These are phyloP conservation scores for Gryllus longicercus DNA, from an alignment of 2,888 invertebrate genomes.

Conservation along the genomic window DNA sequence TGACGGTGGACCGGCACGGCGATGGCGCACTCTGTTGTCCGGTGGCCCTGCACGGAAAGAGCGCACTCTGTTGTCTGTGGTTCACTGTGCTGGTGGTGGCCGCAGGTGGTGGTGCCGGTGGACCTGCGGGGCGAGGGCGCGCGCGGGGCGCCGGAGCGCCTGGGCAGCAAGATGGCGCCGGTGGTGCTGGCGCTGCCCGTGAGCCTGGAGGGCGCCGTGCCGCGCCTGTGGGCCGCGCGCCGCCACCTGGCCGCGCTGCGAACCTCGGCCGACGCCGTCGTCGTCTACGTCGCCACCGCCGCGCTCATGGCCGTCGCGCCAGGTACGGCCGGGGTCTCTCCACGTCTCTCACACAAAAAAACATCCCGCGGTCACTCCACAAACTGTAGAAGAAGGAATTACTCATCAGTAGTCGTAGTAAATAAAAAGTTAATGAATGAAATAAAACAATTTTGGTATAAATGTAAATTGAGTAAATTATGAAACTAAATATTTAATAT, in stretches of 20 bases:
- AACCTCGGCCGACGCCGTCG: slow-evolving; percentile 51
- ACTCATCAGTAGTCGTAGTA: too few species aligned
- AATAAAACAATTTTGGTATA: too few species aligned
- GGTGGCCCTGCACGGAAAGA: too few species aligned
- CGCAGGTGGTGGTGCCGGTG: slow-evolving; percentile 46
- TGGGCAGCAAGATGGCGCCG: slow-evolving; percentile 46
- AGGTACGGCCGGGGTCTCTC: slow-evolving; percentile 26
- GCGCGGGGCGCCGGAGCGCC: slow-evolving; percentile 40
- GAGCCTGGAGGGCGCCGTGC: slow-evolving; percentile 56
- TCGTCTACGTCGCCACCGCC: slow-evolving; percentile 50
- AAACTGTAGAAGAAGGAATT: too few species aligned
- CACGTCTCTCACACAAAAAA: slow-evolving; percentile 21
- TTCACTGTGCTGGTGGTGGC: too few species aligned
- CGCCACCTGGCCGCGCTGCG: slow-evolving; percentile 50
- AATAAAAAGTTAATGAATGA: too few species aligned
- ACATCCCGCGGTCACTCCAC: too few species aligned
- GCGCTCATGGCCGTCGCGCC: slow-evolving; percentile 44
- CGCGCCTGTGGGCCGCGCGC: slow-evolving; percentile 56
- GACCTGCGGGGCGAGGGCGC: slow-evolving; percentile 42
- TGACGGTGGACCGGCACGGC: too few species aligned
- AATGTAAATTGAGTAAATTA: too few species aligned
- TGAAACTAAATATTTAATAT: too few species aligned
- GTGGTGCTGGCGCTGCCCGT: slow-evolving; percentile 50
- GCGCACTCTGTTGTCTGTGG: too few species aligned
- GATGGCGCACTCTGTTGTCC: too few species aligned